A percentile compares a stretch with the other conserved stretches of the same genome.
Conservation (phyloP, 2,797 vertebrate genomes). For the Rhabdomys pumilio region DNA sequence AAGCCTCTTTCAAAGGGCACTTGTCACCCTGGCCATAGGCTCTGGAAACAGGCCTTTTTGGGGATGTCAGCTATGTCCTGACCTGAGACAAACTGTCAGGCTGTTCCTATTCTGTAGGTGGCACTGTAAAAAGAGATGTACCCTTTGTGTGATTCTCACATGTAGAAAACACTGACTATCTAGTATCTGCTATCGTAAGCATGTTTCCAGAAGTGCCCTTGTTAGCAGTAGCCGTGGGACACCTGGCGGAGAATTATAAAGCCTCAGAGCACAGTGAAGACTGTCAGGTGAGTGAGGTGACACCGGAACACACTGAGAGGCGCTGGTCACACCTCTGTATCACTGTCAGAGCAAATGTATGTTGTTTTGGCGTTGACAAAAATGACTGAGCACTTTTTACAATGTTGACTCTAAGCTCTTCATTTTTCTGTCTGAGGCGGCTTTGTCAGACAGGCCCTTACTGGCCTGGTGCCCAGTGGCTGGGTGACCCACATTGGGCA, state of each 20-base stretch:
- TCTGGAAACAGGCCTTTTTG: background rate
- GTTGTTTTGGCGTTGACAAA: slow-evolving; percentile 43
- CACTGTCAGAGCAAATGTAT: slow-evolving; percentile 33
- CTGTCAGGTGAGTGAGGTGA: background rate
- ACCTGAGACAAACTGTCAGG: background rate
- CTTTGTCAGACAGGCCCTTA: slow-evolving; percentile 32
- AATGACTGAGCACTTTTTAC: slow-evolving; percentile 1
- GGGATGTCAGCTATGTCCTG: background rate
- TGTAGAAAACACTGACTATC: background rate
- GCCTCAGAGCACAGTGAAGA: slow-evolving; percentile 23
- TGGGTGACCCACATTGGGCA: slow-evolving; percentile 49
- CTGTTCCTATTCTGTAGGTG: background rate
- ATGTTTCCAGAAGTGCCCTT: background rate
- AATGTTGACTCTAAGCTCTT: slow-evolving; percentile 42
- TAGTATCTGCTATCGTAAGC: background rate
- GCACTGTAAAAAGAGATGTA: background rate
- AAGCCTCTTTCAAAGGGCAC: background rate
- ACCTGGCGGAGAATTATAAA: background rate
- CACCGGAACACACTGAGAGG: background rate
- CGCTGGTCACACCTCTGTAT: background rate
- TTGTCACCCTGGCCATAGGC: background rate
- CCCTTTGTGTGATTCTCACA: background rate
- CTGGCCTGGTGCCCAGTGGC: slow-evolving; percentile 62
- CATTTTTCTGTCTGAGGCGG: slow-evolving; percentile 36
- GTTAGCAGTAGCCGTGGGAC: background rate